phyloP scores from a whole-genome alignment of 2,797 vertebrate genomes.

The Sebastes glaucus region DNA sequence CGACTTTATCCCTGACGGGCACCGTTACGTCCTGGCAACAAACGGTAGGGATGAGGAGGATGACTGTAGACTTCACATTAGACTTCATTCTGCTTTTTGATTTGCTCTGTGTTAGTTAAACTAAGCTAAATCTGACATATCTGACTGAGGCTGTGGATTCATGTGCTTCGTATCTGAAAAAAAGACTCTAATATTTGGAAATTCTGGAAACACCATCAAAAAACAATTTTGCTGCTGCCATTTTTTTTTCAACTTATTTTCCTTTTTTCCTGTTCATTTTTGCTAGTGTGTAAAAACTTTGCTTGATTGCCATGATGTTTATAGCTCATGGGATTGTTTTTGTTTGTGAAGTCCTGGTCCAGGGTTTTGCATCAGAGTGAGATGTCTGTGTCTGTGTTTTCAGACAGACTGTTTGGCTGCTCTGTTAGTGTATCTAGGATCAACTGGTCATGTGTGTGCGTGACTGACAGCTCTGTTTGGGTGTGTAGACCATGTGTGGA shows the following conservation, averaged over 20 bases:
- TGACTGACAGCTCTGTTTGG: constrained; percentile 41
- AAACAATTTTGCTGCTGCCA: neutral
- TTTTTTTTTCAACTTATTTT: neutral
- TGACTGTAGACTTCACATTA: neutral
- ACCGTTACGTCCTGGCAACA: constrained; percentile 69
- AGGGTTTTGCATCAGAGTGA: constrained; percentile 8
- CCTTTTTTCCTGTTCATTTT: neutral
- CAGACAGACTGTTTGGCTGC: neutral
- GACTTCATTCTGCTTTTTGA: neutral
- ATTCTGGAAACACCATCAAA: neutral
- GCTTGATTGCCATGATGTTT: neutral
- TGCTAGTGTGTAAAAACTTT: neutral
- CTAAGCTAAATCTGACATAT: neutral
- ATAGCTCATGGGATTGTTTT: neutral
- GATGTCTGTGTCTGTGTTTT: constrained; percentile 19
- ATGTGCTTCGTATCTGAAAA: neutral
- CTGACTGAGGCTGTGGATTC: neutral
- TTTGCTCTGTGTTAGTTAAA: neutral
- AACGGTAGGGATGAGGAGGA: constrained; percentile 72
- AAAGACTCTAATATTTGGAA: neutral
- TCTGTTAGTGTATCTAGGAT: constrained; percentile 35
- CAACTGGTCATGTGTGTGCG: neutral
- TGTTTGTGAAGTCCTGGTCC: neutral
- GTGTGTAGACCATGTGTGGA: constrained; percentile 10
- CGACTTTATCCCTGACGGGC: constrained; percentile 74